Evolutionary conservation across 1,140 invertebrate species (phyloP).

Genomic region (Prorops nasuta): DNA sequence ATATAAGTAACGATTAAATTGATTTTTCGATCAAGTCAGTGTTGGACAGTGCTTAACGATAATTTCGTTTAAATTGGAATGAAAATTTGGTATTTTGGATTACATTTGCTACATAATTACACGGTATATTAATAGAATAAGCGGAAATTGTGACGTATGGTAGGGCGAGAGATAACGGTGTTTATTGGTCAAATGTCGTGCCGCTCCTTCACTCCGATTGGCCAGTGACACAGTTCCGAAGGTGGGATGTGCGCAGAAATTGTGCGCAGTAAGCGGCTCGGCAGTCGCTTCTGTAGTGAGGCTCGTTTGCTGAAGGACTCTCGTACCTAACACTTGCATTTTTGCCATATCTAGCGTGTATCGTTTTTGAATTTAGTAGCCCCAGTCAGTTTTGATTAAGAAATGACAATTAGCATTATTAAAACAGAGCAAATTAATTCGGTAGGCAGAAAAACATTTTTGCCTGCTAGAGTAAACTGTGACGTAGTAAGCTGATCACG

Average conservation of each 20-base stretch:
- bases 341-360: conserved; percentile 19
- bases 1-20: background rate
- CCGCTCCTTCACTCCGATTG: conserved; percentile 15
- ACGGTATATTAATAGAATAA: conserved; percentile 2
- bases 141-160: conserved; percentile 1
- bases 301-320: conserved; percentile 13
- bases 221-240: conserved; percentile 6
- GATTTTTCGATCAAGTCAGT: background rate
- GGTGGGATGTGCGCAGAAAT: conserved; percentile 23
- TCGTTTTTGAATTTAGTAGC: conserved; percentile 3
- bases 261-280: conserved; percentile 19
- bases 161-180: background rate
- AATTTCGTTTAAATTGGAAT: background rate
- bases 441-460: background rate
- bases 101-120: conserved; percentile 2
- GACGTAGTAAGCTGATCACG: too few relatives aligned
- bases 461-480: background rate
- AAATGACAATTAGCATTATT: conserved; percentile 5
- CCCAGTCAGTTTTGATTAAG: background rate
- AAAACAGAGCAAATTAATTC: background rate
- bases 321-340: conserved; percentile 12
- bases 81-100: background rate
- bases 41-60: background rate
- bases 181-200: background rate
- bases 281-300: conserved; percentile 25